Base-by-base conservation (phyloP, 2,888 invertebrate genomes). In the Cotesia congregata region DNA sequence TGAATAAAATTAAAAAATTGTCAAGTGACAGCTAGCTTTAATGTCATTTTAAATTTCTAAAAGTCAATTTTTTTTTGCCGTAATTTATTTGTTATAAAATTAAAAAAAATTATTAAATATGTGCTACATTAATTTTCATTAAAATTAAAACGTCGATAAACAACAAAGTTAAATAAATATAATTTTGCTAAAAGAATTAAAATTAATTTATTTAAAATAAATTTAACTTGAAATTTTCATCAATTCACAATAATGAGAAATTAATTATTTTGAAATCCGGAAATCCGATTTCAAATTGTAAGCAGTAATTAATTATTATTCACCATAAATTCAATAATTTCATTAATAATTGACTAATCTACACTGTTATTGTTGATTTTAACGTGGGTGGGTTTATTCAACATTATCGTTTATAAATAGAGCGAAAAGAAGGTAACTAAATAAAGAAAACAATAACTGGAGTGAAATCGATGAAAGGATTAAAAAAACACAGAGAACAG, bases 361-460 rank as follows among this genome's bases (percentile, higher is more conserved):
- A 67, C 73, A 65, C 20, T 17, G 15, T 68, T 17, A 39, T 64
- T 64, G 20, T 12, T 59, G 5, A 17, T 59, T 4, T 12, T 64
- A 61, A 20, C 69, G 76, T 72, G 69, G 76, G 76, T 76, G 39
- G 69, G 69, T 76, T 72, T 67, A 65, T 67, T 73, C 2, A 30
- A 50, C 4, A 12, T 62, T 6, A 62, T 7, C n/a, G 17, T 5
- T 20, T 62, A n/a, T 20, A 62, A 17, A 62, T n/a, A 62, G 17
- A 62, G 6, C n/a, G 62, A 62, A 20, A 62, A 17, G 15, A 62
- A 62, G 9, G 1, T 1, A 62, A 12, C 62, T 5, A 62, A 17
- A 62, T 62, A 62, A 15, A 62, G 41, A 5, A 65, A n/a, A 30
- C 62, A 61, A 68, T 38, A 61, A 40, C n/a, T 41, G 62, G 62